Conservation (phyloP, 1,140 invertebrate genomes). For the Drosophila kohkoa region DNA sequence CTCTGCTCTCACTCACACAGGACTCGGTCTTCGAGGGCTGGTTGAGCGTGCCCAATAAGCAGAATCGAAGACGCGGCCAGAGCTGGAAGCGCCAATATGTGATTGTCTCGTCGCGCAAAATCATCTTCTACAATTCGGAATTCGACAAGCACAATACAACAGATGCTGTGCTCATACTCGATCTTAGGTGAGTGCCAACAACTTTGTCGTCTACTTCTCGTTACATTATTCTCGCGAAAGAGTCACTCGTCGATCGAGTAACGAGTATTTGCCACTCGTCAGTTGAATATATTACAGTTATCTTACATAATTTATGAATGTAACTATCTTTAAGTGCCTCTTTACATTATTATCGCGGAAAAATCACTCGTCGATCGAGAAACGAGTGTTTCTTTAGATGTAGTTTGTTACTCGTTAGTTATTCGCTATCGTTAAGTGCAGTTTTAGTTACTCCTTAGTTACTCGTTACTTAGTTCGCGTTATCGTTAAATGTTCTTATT, state of each 20-base stretch:
- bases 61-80: conserved; percentile 96
- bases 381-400: too few species aligned
- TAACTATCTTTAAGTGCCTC: too few species aligned
- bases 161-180: conserved; percentile 96
- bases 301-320: not conserved
- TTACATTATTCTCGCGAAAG: too few species aligned
- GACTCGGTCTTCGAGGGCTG: conserved; percentile 96
- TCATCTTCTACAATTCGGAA: conserved; percentile 98
- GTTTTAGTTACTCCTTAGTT: too few species aligned
- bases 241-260: too few species aligned
- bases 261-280: not conserved
- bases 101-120: conserved; percentile 98
- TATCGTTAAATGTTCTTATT: too few species aligned
- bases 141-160: conserved; percentile 96
- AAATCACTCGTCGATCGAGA: too few species aligned
- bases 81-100: conserved; percentile 99
- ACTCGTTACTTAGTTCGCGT: too few species aligned
- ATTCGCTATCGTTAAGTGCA: too few species aligned
- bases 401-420: too few species aligned
- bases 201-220: too few species aligned
- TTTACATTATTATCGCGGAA: too few species aligned
- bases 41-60: conserved; percentile 97
- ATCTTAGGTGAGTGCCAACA: conserved; percentile 90
- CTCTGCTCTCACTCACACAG: conserved; percentile 85
- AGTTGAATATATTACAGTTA: not conserved